phyloP scores from a whole-genome alignment of 2,888 invertebrate genomes.

The Meiosimyza decipiens region DNA sequence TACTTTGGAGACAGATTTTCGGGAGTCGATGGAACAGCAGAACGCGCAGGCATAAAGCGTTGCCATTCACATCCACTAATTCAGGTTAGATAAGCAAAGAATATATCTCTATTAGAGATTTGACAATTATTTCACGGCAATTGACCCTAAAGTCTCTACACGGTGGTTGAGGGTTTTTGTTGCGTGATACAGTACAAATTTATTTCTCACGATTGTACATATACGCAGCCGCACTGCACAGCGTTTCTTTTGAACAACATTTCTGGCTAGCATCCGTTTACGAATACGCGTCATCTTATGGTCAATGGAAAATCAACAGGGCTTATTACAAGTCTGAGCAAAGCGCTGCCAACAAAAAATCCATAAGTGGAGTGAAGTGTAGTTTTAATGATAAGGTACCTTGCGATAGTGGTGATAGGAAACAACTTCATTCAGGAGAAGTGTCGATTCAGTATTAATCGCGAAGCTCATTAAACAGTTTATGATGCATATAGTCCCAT shows the following conservation, averaged over 20 bases:
- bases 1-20: no score
- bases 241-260: neutral
- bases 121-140: no score
- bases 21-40: no score
- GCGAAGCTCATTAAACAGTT: no score
- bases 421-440: constrained; percentile 20
- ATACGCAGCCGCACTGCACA: neutral
- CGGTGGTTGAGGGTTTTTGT: no score
- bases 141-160: no score
- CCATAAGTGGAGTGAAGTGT: constrained; percentile 4
- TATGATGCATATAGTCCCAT: no score
- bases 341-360: neutral
- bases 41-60: no score
- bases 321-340: constrained; percentile 25
- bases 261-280: constrained; percentile 10
- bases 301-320: neutral
- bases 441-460: neutral
- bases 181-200: neutral
- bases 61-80: no score
- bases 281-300: constrained; percentile 1
- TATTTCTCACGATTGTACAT: constrained; percentile 23
- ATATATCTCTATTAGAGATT: no score
- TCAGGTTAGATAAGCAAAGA: no score
- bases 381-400: neutral
- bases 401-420: constrained; percentile 22